These are phyloP conservation scores for Corythornis vintsioides DNA, from an alignment of 2,113 vertebrate genomes.

Conservation along the genomic window DNA sequence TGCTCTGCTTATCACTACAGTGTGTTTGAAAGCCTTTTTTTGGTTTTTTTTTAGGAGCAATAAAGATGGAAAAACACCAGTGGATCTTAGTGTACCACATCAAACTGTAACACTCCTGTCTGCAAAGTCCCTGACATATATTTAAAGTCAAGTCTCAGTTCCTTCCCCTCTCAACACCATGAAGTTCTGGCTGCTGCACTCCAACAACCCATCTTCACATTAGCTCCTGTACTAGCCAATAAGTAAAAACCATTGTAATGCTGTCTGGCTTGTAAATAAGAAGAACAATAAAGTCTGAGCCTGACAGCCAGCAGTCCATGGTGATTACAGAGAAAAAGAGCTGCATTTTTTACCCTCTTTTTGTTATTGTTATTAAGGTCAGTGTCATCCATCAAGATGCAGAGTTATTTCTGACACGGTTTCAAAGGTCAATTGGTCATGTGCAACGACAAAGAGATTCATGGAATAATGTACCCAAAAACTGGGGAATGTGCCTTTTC, in stretches of 20 bases:
- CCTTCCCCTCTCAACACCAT: not conserved
- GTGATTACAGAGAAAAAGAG: constrained; percentile 44
- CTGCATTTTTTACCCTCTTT: constrained; percentile 45
- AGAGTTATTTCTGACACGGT: constrained; percentile 58
- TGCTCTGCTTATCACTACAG: not conserved
- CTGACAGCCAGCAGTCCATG: constrained; percentile 62
- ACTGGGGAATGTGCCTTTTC: constrained; percentile 52
- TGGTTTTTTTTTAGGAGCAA: not conserved
- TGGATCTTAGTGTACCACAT: not conserved
- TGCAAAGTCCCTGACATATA: not conserved
- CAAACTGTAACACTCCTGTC: not conserved
- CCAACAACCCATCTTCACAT: not conserved
- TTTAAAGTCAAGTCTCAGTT: constrained; percentile 25
- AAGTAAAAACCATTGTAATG: constrained; percentile 69
- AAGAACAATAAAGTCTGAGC: constrained; percentile 52
- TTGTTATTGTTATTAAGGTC: constrained; percentile 71
- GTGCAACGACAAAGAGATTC: constrained; percentile 34
- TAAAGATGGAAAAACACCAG: not conserved
- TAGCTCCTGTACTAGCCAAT: constrained; percentile 23
- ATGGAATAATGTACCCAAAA: constrained; percentile 56
- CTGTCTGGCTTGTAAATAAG: constrained; percentile 72
- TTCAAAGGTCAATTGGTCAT: constrained; percentile 71
- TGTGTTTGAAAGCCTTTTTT: not conserved
- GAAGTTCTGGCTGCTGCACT: constrained; percentile 34
- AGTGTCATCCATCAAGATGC: constrained; percentile 70